phyloP scores from a whole-genome alignment of 2,797 vertebrate species.

The Chrosomus eos region DNA sequence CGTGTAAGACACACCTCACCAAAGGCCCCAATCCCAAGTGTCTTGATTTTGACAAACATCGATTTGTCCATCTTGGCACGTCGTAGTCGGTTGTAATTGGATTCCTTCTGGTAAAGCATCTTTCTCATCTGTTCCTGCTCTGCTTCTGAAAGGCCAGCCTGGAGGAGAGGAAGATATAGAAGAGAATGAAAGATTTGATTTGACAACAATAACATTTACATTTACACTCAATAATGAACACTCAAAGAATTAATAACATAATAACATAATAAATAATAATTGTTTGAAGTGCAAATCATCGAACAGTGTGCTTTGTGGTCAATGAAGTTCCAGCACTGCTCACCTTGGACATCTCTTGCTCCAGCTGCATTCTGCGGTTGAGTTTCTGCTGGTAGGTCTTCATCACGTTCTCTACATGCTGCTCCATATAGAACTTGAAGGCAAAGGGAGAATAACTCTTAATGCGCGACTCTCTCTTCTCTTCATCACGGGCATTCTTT shows the following conservation, averaged over 20 bases:
- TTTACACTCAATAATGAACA: background rate
- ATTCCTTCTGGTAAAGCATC: constrained; percentile 98
- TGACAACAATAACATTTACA: background rate
- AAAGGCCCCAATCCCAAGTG: constrained; percentile 94
- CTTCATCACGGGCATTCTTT: constrained; percentile 90
- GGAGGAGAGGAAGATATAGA: background rate
- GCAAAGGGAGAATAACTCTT: constrained; percentile 98
- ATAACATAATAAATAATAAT: too few species aligned
- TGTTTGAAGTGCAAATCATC: background rate
- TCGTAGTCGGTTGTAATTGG: constrained; percentile 96
- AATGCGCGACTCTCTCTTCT: constrained; percentile 95
- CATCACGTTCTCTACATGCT: constrained; percentile 97
- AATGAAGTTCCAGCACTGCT: constrained; percentile 22
- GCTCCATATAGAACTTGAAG: constrained; percentile 99
- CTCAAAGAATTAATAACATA: background rate
- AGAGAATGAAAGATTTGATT: background rate
- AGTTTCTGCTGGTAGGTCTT: constrained; percentile 98
- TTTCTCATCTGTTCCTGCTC: constrained; percentile 99
- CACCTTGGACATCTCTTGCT: constrained; percentile 99
- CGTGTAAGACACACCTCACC: constrained; percentile 98
- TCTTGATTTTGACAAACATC: constrained; percentile 98
- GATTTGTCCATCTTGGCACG: constrained; percentile 99
- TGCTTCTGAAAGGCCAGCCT: constrained; percentile 94
- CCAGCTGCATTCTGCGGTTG: constrained; percentile 91
- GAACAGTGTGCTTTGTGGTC: background rate